Evolutionary conservation across 1,140 invertebrate genomes (phyloP), one percentile per base, ranked within the genome.

Genomic region (Ceratina calcarata): DNA sequence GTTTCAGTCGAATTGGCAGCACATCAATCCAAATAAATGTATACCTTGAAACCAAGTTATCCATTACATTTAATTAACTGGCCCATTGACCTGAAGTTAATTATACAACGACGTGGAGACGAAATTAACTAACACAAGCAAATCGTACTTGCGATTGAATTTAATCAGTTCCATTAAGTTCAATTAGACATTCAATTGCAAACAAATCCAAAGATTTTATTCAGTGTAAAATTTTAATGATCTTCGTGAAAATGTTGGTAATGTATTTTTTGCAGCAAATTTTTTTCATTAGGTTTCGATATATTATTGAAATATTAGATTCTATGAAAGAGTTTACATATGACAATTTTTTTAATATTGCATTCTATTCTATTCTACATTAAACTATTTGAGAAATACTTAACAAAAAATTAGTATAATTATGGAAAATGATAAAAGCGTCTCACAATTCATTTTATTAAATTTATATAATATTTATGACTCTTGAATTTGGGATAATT

Each of bases 111-210:
- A 3, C 12, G 2, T 13, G 7, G 20, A 2, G 20, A 22, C 18
- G 49, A 20, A 66, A 65, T 75, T 75, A 67, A n/a, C 16, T 58
- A 6, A 24, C 72, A 57, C 45, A 58, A 76, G 58, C 68, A 16
- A 68, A 51, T 68, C 15, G 37, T 6, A 49, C 18, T 10, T 3
- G 10, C 3, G 32, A 24, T 13, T 7, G 24, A 45, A 20, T 62
- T 45, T 15, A 37, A 15, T 3, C 15, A 1, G 18, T 37, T 22
- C 18, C 61, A 53, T 60, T 51, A 2, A 27, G 58, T 71, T 18
- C n/a, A 18, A 61, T 7, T 2, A 16, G 20, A 0, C 49, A 49
- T 6, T 8, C 3, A 51, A 62, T 20, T 18, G 16, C 7, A 24
- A 51, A 22, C 12, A 24, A 12, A 20, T 45, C 37, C 3, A 45